Base-by-base conservation (phyloP, 2,888 invertebrate species). In the Euproctis similis region DNA sequence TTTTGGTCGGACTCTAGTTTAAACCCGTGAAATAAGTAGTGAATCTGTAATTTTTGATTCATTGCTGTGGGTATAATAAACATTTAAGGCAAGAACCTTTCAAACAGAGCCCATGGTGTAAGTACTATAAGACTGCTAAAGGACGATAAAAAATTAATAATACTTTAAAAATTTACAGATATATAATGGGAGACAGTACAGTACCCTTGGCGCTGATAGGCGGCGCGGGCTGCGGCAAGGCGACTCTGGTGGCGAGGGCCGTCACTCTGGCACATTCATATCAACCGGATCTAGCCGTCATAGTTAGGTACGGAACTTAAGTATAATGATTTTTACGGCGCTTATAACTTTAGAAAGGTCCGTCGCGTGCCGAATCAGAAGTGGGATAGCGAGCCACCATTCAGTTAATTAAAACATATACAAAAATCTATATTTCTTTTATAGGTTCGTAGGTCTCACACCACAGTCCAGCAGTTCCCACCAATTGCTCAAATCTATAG, bases 201-300 rank as follows among this genome's bases (percentile, higher is more conserved):
- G 70, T 85, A 38, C 93, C 94, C 0, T 70, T 95, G 34, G 88
- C 94, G 8, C 73, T 95, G 32, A 89, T 91, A 36, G 95, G 94
- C 0, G 88, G 90, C 12, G 87, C 89, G n/a, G 95, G 95, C 7
- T 91, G 92, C 65, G 95, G 95, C 1, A 95, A 95, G 73, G 93
- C 93, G 2, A 92, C 92, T 1, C 76, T 94, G 4, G 85, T 93
- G 18, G 92, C 95, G 1, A 87, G 92, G 39, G 89, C 92, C 6
- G 89, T 89, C 25, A 87, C 89, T 25, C 86, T 88, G 26, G 88
- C 90, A 31, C 88, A 88, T 26, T 70, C 86, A 19, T 89, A 88
- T 86, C 78, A 88, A 35, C 88, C 89, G 1, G 90, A 91, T 59
- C 78, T 89, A 3, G 86, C 86, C 14, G 74, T 88, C 11, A 66